Evolutionary conservation across 1,140 invertebrate species (phyloP), one percentile per base, ranked within the genome.

Genomic region (Nasonia giraulti): DNA sequence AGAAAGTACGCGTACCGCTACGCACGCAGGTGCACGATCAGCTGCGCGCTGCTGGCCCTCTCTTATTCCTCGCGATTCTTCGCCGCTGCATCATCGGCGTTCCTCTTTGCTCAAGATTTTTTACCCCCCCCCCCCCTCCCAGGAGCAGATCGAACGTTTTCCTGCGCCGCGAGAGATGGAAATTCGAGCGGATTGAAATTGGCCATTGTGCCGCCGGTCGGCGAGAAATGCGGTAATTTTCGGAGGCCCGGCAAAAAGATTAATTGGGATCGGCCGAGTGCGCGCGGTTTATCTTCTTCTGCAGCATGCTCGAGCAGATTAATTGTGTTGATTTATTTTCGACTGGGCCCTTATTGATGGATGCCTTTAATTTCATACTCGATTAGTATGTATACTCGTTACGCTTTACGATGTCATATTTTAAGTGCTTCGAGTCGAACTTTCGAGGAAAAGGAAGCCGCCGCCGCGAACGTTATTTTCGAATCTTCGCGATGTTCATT

Each of bases 241-340:
- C 2, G 33, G 33, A 75, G 75, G 11, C 12, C 2, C 20, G 68
- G n/a, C 27, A 78, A 78, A 79, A 47, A 75, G 47, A 80, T 84
- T 79, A 79, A 80, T 84, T 74, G 68, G 40, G 47, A 79, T 55
- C 50, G 66, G 31, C 23, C 37, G 44, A 37, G 66, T 11, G 62
- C 73, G 17, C 5, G 55, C 33, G 17, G 77, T 55, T 79, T 66
- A 62, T 73, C 77, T 74, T 71, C 74, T 62, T 66, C 73, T 69
- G 20, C 37, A 27, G 78, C 82, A 10, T 20, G 66, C 66, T 4
- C 66, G 17, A 73, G 44, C 1, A 84, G 76, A 84, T 79, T 80
- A 84, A 84, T 79, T 50, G 47, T 75, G 44, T 84, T 80, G 83
- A 84, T 84, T 84, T 74, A 80, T 84, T 84, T 84, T 80, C 37